These are phyloP conservation scores for Coilia nasus DNA, from an alignment of 2,797 vertebrate species.

Conservation along the genomic window DNA sequence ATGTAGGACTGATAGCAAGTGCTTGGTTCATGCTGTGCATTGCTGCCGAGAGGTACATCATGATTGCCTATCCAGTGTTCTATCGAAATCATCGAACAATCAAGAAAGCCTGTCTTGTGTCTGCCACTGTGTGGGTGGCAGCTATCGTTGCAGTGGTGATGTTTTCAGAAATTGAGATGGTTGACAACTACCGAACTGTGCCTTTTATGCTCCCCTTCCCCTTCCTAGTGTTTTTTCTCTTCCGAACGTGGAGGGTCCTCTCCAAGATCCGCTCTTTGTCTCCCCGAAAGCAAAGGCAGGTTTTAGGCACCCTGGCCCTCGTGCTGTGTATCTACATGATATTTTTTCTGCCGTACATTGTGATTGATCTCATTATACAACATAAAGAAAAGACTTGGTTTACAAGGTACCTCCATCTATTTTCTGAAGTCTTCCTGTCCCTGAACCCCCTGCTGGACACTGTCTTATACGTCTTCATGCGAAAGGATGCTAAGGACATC, in stretches of 20 bases:
- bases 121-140: conserved; percentile 27
- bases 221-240: conserved; percentile 41
- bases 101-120: conserved; percentile 33
- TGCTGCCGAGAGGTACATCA: conserved; percentile 47
- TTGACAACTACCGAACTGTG: not conserved
- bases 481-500: conserved; percentile 34
- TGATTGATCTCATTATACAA: not conserved
- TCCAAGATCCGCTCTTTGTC: conserved; percentile 38
- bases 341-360: conserved; percentile 37
- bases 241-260: conserved; percentile 45
- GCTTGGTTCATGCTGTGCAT: conserved; percentile 53
- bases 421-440: conserved; percentile 33
- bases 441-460: conserved; percentile 47
- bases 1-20: conserved; percentile 4
- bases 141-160: not conserved
- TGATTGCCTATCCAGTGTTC: conserved; percentile 53
- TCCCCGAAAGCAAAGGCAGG: conserved; percentile 36
- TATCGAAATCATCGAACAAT: conserved; percentile 38
- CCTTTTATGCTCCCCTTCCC: conserved; percentile 44
- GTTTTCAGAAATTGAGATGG: not conserved
- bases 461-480: conserved; percentile 52
- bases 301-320: conserved; percentile 43
- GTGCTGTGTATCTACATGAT: conserved; percentile 42
- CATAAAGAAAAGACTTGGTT: not conserved
- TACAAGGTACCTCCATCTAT: not conserved